Evolutionary conservation across 2,113 vertebrate genomes (phyloP).

Genomic region (Ondatra zibethicus): DNA sequence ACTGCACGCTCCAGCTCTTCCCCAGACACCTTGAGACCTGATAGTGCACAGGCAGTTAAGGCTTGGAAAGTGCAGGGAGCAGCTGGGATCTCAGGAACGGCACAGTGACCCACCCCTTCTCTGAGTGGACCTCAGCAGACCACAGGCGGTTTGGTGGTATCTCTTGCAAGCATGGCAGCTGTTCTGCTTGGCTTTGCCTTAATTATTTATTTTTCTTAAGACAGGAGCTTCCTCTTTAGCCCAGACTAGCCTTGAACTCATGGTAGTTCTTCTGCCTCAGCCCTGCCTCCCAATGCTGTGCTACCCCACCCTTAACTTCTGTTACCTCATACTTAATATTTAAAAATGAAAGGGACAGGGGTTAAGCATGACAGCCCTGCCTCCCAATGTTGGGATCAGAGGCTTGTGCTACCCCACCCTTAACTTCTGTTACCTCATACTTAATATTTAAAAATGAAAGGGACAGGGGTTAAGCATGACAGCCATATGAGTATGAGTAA

Average conservation of each 20-base stretch:
- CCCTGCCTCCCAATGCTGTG: neutral
- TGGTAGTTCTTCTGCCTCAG: neutral
- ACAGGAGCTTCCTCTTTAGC: neutral
- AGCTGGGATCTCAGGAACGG: neutral
- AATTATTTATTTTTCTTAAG: neutral
- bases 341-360: neutral
- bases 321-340: neutral
- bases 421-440: constrained; percentile 29
- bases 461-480: neutral
- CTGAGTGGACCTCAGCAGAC: neutral
- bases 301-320: neutral
- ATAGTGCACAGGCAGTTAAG: neutral
- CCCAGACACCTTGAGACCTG: neutral
- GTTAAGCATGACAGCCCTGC: no score
- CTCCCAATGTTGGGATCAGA: neutral
- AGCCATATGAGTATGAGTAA: neutral
- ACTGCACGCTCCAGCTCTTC: neutral
- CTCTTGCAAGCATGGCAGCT: neutral
- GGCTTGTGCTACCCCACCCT: neutral
- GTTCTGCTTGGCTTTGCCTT: constrained; percentile 8
- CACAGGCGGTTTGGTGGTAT: neutral
- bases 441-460: neutral
- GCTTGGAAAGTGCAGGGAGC: neutral
- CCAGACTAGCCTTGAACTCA: neutral
- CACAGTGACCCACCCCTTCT: neutral